phyloP scores from a whole-genome alignment of 2,888 invertebrate genomes.

The Scelioninae gen. 2 region DNA sequence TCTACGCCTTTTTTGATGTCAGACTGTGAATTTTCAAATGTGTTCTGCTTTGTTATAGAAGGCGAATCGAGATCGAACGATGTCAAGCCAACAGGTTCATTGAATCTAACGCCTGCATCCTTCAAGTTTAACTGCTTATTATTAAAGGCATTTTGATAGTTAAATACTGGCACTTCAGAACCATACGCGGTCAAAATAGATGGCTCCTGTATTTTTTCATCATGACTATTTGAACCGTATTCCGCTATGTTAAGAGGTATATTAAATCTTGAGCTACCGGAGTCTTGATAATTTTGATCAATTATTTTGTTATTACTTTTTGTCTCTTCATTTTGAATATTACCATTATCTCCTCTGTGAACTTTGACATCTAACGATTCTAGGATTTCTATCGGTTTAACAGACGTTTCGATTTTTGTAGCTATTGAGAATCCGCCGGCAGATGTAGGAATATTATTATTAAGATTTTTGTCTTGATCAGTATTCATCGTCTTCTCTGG shows the following conservation, averaged over 20 bases:
- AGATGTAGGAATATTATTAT: slow-evolving; percentile 36
- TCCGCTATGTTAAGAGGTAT: slow-evolving; percentile 32
- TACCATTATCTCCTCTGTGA: slow-evolving; percentile 7
- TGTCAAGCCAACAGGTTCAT: slow-evolving; percentile 56
- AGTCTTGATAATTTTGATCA: slow-evolving; percentile 16
- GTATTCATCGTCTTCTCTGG: slow-evolving; percentile 43
- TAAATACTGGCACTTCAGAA: slow-evolving; percentile 19
- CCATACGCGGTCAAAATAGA: background rate
- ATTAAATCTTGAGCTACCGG: slow-evolving; percentile 27
- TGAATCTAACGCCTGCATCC: slow-evolving; percentile 32
- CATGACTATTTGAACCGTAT: background rate
- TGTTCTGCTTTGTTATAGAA: slow-evolving; percentile 65
- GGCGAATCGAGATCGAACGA: slow-evolving; percentile 49
- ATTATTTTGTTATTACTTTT: slow-evolving; percentile 38
- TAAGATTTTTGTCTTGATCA: slow-evolving; percentile 23
- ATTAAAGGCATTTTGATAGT: slow-evolving; percentile 35
- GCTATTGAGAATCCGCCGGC: slow-evolving; percentile 37
- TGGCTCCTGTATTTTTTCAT: slow-evolving; percentile 13
- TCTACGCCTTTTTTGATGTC: slow-evolving; percentile 68
- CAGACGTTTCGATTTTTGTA: slow-evolving; percentile 63
- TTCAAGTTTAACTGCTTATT: slow-evolving; percentile 27
- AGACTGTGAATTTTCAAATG: slow-evolving; percentile 62
- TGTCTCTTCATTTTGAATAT: slow-evolving; percentile 5
- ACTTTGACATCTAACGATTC: slow-evolving; percentile 75
- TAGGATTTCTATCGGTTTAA: slow-evolving; percentile 72